Base-by-base conservation (phyloP, 2,888 invertebrate genomes). In the Uloborus plumipes region DNA sequence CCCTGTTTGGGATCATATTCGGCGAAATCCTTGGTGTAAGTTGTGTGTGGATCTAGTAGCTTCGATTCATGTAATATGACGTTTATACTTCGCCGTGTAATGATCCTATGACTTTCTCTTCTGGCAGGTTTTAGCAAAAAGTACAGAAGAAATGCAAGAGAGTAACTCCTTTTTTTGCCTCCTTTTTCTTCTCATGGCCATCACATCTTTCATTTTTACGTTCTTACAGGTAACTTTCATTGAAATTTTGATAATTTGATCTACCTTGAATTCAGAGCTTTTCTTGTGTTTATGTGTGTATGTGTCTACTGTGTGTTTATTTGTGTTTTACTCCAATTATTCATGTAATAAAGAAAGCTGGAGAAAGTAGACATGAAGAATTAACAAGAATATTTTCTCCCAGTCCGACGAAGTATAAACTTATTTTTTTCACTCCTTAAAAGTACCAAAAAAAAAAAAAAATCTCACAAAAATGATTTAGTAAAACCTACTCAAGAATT, bases 1-100 rank as follows among this genome's bases (percentile, higher is more conserved):
- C 94, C 0, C 86, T 93, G 6, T 92, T 94, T 87, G 93, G 93
- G 0, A 89, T 94, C 14, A 89, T 94, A 50, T 93, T 94, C 86
- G 94, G 94, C 78, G 92, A 93, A 87, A 93, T 94, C 55, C 93
- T 94, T 87, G 92, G 72, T 39, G 61, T 76, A 18, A 53, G 72
- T 64, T n/a, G 11, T 1, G 9, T 26, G 26, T 26, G 26, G 4
- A 26, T 53, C 13, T 53, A 4, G 6, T 6, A 11, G 16, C 18
- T 53, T 53, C 4, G 18, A 53, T 53, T 53, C 26, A 4, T 39
- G 39, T 39, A 6, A 39, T 11, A 9, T 9, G 11, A 11, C 9
- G 39, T 39, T 11, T 11, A 7, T 31, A 31, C 7, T n/a, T 31
- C 7, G n/a, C n/a, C 6, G 31, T 55, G 58, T 58, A 7, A 7